Conservation (phyloP, 2,113 vertebrate species). For the Eonycteris spelaea region DNA sequence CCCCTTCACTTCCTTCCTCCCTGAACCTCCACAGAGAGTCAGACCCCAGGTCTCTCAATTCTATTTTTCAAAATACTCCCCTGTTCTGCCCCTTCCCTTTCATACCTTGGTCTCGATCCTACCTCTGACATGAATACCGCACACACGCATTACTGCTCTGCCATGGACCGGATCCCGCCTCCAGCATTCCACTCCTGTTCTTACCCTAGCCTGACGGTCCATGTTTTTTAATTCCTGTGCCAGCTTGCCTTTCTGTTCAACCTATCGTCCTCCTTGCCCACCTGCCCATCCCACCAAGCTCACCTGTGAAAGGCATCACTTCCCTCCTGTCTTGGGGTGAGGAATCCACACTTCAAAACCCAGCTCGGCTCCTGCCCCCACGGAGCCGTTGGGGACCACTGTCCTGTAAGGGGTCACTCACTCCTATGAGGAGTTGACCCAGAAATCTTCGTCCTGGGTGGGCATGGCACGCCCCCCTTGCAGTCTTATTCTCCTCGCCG, state of each 20-base stretch:
- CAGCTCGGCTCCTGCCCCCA: not conserved
- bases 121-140: too few relatives aligned
- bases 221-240: rapidly evolving
- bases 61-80: not conserved
- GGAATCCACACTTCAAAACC: not conserved
- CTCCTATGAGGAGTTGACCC: rapidly evolving
- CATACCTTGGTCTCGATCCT: not conserved
- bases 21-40: not conserved
- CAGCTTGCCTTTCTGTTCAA: not conserved
- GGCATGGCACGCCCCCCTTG: rapidly evolving
- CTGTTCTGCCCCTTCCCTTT: not conserved
- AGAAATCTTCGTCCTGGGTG: not conserved
- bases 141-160: rapidly evolving
- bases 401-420: not conserved
- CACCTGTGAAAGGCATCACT: not conserved
- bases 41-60: not conserved
- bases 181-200: not conserved
- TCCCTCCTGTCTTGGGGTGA: not conserved
- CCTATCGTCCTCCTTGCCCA: not conserved
- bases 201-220: not conserved
- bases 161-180: not conserved
- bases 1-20: not conserved
- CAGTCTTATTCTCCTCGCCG: rapidly evolving
- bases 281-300: too few relatives aligned
- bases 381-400: not conserved